phyloP scores from a whole-genome alignment of 2,113 vertebrate genomes.

The Sceloporus undulatus region DNA sequence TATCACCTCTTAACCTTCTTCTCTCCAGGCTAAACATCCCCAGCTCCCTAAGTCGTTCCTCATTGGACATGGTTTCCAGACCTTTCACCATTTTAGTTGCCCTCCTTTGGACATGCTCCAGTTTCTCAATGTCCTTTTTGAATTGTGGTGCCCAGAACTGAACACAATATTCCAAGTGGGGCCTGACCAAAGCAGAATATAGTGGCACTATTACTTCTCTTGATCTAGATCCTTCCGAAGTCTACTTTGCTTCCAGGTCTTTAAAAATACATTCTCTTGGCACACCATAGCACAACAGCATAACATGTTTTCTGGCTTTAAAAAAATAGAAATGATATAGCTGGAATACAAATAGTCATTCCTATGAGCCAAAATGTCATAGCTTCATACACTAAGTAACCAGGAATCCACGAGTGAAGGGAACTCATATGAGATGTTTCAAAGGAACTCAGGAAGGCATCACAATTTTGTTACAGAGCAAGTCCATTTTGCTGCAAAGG shows the following conservation, averaged over 20 bases:
- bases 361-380: background rate
- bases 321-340: background rate
- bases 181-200: too few relatives aligned
- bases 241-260: background rate
- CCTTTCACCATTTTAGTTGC: too few relatives aligned
- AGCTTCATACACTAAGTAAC: background rate
- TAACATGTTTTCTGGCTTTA: background rate
- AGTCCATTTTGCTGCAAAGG: constrained; percentile 2
- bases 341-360: background rate
- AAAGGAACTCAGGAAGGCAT: background rate
- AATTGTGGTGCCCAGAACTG: too few relatives aligned
- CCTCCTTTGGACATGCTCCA: too few relatives aligned
- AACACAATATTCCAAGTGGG: too few relatives aligned
- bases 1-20: too few relatives aligned
- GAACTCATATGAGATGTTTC: background rate
- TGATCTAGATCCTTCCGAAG: too few relatives aligned
- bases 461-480: background rate
- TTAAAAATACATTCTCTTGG: background rate
- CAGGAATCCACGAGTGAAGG: background rate
- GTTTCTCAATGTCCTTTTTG: too few relatives aligned
- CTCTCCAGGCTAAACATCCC: too few relatives aligned
- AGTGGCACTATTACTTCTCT: too few relatives aligned
- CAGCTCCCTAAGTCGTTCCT: too few relatives aligned
- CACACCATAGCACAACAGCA: background rate
- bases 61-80: too few relatives aligned